phyloP scores from a whole-genome alignment of 2,888 invertebrate species.

The Andrena marginata region DNA sequence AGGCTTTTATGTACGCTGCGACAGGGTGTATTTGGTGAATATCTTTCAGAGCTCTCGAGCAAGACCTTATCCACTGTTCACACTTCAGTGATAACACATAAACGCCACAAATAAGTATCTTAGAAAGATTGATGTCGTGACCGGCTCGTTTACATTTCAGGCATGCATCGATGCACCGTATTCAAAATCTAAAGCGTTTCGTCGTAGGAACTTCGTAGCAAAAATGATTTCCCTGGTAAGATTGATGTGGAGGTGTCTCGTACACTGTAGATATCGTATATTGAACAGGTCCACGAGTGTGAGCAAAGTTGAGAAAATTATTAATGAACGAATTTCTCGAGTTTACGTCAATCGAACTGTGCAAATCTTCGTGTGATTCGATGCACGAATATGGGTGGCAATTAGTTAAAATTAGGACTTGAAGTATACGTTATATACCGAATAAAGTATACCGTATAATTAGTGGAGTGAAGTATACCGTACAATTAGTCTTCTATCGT shows the following conservation, averaged over 20 bases:
- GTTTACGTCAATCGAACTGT: no score
- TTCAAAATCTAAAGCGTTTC: slow-evolving; percentile 37
- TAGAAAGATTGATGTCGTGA: slow-evolving; percentile 50
- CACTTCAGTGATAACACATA: slow-evolving; percentile 42
- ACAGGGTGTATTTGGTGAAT: not conserved
- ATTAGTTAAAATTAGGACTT: no score
- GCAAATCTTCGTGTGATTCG: no score
- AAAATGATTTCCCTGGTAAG: slow-evolving; percentile 40
- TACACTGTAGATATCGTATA: not conserved
- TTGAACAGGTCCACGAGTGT: not conserved
- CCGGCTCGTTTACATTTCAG: slow-evolving; percentile 4
- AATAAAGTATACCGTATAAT: no score
- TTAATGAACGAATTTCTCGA: not conserved
- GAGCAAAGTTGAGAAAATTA: not conserved
- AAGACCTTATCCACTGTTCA: slow-evolving; percentile 39
- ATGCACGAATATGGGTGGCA: no score
- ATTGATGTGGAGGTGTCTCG: slow-evolving; percentile 42
- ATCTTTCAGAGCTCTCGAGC: not conserved
- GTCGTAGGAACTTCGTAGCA: slow-evolving; percentile 13
- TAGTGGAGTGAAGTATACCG: no score
- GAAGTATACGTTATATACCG: no score
- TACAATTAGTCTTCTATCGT: no score
- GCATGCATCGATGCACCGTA: slow-evolving; percentile 7
- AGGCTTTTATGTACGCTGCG: not conserved
- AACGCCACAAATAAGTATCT: slow-evolving; percentile 48